These are phyloP conservation scores for Vulpes lagopus DNA, from an alignment of 2,113 vertebrate genomes.

Conservation along the genomic window DNA sequence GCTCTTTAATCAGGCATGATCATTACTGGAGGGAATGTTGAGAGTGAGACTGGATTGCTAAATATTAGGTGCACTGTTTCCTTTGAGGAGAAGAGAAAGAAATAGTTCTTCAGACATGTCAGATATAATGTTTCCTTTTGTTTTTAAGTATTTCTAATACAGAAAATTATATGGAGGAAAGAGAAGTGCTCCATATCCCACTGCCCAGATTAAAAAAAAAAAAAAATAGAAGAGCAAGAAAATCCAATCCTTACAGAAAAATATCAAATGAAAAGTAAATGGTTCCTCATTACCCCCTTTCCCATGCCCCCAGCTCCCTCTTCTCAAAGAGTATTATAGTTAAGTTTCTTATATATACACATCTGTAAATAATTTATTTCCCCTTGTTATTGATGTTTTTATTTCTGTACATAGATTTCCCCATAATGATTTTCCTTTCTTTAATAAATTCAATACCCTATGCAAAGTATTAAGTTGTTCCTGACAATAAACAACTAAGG, in stretches of 20 bases:
- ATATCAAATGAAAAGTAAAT: constrained; percentile 15
- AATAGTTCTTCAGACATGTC: constrained; percentile 26
- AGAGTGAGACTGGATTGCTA: neutral
- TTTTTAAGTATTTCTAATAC: constrained; percentile 32
- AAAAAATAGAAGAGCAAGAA: neutral
- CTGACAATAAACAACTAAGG: neutral
- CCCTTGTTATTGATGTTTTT: neutral
- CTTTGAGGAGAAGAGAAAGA: neutral
- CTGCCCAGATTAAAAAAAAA: neutral
- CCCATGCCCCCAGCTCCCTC: neutral
- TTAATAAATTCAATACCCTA: neutral
- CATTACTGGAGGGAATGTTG: neutral
- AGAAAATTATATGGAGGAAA: constrained; percentile 28
- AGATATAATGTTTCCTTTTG: constrained; percentile 25
- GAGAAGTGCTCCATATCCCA: neutral
- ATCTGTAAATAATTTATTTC: neutral
- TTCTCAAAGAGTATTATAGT: neutral
- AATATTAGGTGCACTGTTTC: neutral
- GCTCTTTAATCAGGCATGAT: neutral
- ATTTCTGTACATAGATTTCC: neutral
- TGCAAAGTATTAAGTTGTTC: neutral
- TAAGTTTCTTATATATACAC: neutral
- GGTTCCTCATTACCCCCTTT: neutral
- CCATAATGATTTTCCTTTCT: constrained; percentile 7
- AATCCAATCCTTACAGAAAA: neutral